Base-by-base conservation (phyloP, 2,797 vertebrate species). In the Crax fasciolata region DNA sequence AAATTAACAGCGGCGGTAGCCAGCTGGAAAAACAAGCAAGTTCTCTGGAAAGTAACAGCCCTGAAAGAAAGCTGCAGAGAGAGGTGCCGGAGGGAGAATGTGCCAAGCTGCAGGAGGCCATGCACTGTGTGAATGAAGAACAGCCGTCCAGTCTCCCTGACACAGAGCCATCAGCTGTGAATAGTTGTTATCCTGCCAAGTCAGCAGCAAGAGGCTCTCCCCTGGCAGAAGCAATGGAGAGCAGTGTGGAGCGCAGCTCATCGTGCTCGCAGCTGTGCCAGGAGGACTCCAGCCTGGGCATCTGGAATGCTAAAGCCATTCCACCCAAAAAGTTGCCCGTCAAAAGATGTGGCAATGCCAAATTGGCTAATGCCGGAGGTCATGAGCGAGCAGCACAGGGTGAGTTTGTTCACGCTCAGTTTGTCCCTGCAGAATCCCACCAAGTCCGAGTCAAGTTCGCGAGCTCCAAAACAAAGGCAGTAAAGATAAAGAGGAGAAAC, bases 401-500 rank as follows among this genome's bases (percentile, higher is more conserved):
- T 23, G 98, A 98, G 88, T 99, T 98, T 52, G 98, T 98, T 77
- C 98, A 97, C 5, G 98, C 98, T 48, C 97, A 97, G 73, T 98
- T 98, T 11, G 98, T 98, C 24, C 98, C 98, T 6, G 97, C 98
- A 6, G 98, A 98, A 62, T 97, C 98, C 57, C 98, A 98, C 92
- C 98, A 96, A 46, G 93, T 98, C 48, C 98, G 98, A 49, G 97
- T 98, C 61, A 98, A 96, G 78, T 98, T 98, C 85, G 98, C 98
- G n/a, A 98, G 97, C 93, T 98, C 98, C 85, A 98, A 98, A 98
- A 98, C 97, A 48, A 99, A 98, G 96, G 96, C 98, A 1, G 74
- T 98, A 74, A 99, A 98, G 94, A 88, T 98, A 75, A 98, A 97
- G 92, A 98, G 97, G 78, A 98, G 97, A 94, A 97, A 95, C 86